Percentiles rank a stretch among this genome's conserved stretches.
These are phyloP conservation scores for Stenotaenia linearis DNA, from an alignment of 2,888 invertebrate genomes.

Conservation along the genomic window DNA sequence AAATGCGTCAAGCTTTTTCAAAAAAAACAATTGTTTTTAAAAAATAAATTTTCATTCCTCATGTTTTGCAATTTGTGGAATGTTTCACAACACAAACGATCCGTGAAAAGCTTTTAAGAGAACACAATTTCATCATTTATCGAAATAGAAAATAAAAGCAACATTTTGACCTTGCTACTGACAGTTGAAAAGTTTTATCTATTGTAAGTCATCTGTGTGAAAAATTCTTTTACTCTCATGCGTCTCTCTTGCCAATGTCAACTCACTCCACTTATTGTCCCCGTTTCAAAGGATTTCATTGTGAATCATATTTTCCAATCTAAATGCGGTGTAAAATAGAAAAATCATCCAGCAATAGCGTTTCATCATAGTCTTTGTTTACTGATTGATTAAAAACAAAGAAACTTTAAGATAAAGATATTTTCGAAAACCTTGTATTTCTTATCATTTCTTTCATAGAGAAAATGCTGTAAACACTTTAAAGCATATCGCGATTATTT, in stretches of 20 bases:
- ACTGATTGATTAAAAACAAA: not conserved
- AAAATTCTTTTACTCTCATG: not conserved
- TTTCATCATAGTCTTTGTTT: not conserved
- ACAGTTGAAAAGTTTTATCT: not conserved
- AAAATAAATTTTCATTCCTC: too few relatives aligned
- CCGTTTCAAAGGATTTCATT: not conserved
- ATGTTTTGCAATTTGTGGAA: too few relatives aligned
- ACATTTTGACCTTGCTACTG: not conserved
- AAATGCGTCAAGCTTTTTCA: too few relatives aligned
- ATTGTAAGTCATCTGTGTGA: not conserved
- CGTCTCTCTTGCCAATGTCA: not conserved
- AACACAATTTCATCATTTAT: not conserved
- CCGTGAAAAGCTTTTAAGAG: too few relatives aligned
- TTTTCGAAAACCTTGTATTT: not conserved
- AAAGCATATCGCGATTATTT: not conserved
- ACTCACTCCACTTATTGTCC: not conserved
- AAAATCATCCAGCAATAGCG: not conserved
- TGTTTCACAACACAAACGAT: too few relatives aligned
- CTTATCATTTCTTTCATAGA: not conserved
- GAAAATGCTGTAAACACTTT: not conserved
- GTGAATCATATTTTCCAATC: not conserved
- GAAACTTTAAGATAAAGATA: not conserved
- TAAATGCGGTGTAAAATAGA: not conserved
- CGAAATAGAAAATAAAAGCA: not conserved
- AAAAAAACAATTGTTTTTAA: too few relatives aligned